Evolutionary conservation across 2,888 invertebrate species (phyloP), one percentile per base, ranked within the genome.

Genomic region (Muscina levida): DNA sequence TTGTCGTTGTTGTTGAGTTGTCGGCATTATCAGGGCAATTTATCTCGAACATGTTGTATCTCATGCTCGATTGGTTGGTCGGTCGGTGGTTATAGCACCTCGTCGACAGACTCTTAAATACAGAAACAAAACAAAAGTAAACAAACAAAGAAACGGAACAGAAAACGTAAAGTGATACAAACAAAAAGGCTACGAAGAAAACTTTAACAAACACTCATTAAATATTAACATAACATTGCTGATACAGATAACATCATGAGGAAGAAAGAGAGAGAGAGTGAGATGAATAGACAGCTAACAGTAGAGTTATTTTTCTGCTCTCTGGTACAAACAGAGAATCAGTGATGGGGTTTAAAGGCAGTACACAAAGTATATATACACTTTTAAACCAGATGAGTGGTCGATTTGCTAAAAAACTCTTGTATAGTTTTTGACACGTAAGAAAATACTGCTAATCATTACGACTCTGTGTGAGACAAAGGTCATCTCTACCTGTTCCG

Each of bases 51-150:
- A 79, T 76, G 72, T 53, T 53, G 24, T 22, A 72, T 72, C 68
- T 67, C 13, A 22, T 4, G 5, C 13, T 22, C 13, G 4, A 17
- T 24, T n/a, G n/a, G 22, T 4, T 24, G 13, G 11, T 53, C 22
- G 53, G 22, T 53, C 42, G 46, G 57, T 66, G 66, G 68, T 76
- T 78, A 77, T 83, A 75, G 77, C 77, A 82, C 80, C 82, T 82
- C 83, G 78, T 79, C 84, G 76, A 72, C 75, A 80, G 67, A 76
- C 77, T 78, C 42, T 79, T 79, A 75, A 77, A 24, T 57, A 13
- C 1, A 44, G 1, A 26, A 51, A 78, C 56, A 72, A 66, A 70
- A 70, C 46, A 19, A 44, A 44, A 8, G n/a, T 2, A 44, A 5
- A 46, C 79, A 72, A 72, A 19, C 44, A 68, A 57, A 46, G 44